These are phyloP conservation scores for Neomonachus schauinslandi DNA, from an alignment of 2,113 vertebrate genomes.

Conservation along the genomic window DNA sequence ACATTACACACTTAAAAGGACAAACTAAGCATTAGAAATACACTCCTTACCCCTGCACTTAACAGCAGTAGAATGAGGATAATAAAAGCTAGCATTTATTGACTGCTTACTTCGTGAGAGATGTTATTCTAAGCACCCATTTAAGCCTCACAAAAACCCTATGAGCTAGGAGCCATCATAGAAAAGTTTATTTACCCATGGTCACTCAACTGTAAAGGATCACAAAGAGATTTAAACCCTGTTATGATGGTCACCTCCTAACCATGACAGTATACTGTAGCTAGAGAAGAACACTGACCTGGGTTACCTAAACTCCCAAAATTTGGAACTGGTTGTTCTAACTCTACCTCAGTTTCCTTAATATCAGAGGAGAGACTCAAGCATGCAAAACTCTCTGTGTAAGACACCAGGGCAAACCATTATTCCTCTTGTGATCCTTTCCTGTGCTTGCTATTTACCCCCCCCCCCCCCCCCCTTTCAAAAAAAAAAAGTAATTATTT, in stretches of 20 bases:
- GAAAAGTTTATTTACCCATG: not conserved
- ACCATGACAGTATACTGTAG: not conserved
- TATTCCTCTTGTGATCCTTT: slow-evolving; percentile 28
- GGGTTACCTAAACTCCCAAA: not conserved
- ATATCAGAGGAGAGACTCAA: not conserved
- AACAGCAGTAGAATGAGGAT: not conserved
- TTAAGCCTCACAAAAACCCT: not conserved
- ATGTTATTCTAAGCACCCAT: not conserved
- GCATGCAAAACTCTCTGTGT: not conserved
- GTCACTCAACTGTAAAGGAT: not conserved
- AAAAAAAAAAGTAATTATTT: too few relatives aligned
- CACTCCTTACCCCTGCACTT: too few relatives aligned
- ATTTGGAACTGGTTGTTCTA: not conserved
- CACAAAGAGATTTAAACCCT: not conserved
- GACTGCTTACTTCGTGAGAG: not conserved
- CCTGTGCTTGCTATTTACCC: not conserved
- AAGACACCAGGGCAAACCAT: not conserved
- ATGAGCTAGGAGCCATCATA: not conserved
- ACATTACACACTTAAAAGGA: not conserved
- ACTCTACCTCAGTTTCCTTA: not conserved
- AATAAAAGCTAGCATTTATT: not conserved
- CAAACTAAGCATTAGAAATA: not conserved
- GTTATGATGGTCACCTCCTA: not conserved
- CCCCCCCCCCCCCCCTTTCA: too few relatives aligned
- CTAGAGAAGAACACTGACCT: not conserved